A percentile compares a stretch with the other conserved stretches of the same genome.
Evolutionary conservation across 2,113 vertebrate species (phyloP).

Genomic region (Okapia johnstoni): DNA sequence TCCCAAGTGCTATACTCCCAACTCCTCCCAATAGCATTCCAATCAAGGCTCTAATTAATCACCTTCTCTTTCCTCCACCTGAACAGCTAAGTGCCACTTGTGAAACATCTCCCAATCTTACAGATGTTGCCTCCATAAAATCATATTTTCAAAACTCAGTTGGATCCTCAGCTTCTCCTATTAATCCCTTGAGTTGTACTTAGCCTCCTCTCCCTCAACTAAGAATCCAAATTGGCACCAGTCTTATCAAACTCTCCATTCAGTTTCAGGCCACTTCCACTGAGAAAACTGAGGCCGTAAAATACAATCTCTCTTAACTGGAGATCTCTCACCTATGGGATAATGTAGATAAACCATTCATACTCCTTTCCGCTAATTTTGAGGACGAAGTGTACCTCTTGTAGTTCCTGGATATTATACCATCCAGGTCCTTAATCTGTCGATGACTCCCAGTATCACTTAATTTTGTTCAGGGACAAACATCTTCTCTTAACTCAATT

Average conservation of each 20-base stretch:
- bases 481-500: background rate
- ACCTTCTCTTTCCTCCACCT: background rate
- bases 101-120: background rate
- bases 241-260: background rate
- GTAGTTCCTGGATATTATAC: background rate
- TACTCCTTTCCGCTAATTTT: background rate
- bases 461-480: background rate
- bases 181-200: background rate
- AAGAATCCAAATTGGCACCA: background rate
- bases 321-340: background rate
- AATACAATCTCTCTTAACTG: background rate
- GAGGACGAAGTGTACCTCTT: background rate
- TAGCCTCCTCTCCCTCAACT: background rate
- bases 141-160: background rate
- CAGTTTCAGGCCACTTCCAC: background rate
- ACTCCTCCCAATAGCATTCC: background rate
- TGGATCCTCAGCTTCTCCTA: background rate
- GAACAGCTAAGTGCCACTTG: background rate
- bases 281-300: background rate
- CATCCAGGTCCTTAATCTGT: background rate
- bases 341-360: background rate
- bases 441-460: background rate
- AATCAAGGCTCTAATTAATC: background rate
- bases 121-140: background rate
- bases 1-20: background rate